Conservation (phyloP, 2,113 vertebrate species). For the Lasiurus cinereus region DNA sequence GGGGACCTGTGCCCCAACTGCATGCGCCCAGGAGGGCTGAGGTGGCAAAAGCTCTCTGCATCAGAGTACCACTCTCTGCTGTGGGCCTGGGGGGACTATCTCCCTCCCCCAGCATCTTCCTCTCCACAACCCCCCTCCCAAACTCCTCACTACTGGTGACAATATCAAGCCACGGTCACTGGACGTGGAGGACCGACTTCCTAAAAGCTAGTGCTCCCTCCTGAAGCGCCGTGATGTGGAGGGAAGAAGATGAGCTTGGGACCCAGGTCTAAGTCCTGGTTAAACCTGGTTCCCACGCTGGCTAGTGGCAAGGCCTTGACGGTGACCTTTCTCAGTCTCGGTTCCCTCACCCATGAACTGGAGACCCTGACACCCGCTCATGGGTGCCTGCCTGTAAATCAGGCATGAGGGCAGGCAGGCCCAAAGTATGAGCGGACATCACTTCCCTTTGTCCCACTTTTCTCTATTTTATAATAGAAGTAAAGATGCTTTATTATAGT, state of each 20-base stretch:
- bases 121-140: neutral
- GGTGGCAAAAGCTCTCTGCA: no score
- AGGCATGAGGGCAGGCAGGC: neutral
- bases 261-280: neutral
- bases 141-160: neutral
- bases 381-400: neutral
- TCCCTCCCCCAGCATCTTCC: no score
- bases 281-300: neutral
- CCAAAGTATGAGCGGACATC: neutral
- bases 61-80: no score
- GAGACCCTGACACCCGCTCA: neutral
- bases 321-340: neutral
- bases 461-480: neutral
- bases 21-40: no score
- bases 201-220: neutral
- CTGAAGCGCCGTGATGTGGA: neutral
- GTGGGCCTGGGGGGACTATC: no score
- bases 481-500: neutral
- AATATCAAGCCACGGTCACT: neutral
- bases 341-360: neutral
- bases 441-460: neutral
- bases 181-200: neutral
- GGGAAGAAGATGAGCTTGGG: neutral
- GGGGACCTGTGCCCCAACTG: no score
- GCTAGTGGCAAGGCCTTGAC: neutral